phyloP scores from a whole-genome alignment of 2,888 invertebrate species.

The Nomada lathburiana region DNA sequence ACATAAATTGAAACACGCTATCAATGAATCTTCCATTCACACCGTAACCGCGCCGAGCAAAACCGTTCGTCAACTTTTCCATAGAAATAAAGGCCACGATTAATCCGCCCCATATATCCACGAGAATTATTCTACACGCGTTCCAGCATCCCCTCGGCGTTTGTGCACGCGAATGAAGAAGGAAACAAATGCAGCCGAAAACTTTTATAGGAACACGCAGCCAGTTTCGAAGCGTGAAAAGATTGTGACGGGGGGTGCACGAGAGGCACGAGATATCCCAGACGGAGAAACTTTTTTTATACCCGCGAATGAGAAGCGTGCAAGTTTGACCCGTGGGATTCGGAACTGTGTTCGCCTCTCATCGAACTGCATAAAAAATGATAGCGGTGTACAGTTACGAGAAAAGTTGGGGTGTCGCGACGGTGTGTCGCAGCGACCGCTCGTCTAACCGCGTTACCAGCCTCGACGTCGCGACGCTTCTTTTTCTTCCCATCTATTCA shows the following conservation, averaged over 20 bases:
- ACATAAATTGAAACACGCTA: too few relatives aligned
- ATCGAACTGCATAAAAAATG: conserved; percentile 62
- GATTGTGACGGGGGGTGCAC: conserved; percentile 22
- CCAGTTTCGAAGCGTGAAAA: conserved; percentile 12
- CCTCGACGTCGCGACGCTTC: background rate
- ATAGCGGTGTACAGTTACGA: conserved; percentile 56
- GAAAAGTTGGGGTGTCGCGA: conserved; percentile 58
- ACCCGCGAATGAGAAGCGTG: conserved; percentile 25
- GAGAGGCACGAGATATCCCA: conserved; percentile 23
- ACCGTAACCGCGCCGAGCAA: too few relatives aligned
- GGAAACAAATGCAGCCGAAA: background rate
- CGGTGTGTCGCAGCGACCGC: background rate
- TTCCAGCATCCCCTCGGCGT: too few relatives aligned
- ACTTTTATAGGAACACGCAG: background rate
- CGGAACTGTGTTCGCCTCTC: conserved; percentile 32
- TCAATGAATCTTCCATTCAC: too few relatives aligned
- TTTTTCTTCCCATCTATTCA: conserved; percentile 25
- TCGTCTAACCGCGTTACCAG: conserved; percentile 19
- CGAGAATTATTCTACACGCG: too few relatives aligned
- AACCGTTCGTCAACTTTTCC: too few relatives aligned
- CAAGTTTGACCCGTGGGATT: conserved; percentile 42
- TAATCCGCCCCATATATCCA: too few relatives aligned
- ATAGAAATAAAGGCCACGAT: too few relatives aligned
- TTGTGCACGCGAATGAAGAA: background rate
- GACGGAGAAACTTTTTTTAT: conserved; percentile 64